A percentile compares a stretch with the other conserved stretches of the same genome.
Conservation (phyloP, 2,113 vertebrate species). For the Ameiurus melas region DNA sequence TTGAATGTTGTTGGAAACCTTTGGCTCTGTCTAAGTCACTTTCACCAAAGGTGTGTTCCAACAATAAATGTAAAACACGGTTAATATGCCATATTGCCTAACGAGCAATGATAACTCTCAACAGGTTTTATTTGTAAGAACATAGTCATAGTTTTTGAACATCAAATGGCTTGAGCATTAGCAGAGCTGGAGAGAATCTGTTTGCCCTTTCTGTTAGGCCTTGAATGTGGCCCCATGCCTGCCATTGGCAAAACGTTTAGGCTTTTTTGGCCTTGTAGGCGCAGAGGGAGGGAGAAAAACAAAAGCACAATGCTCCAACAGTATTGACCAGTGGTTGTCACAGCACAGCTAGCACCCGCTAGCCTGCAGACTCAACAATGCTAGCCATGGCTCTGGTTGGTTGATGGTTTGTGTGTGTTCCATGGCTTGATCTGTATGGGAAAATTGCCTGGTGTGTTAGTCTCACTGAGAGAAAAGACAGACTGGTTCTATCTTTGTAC, state of each 20-base stretch:
- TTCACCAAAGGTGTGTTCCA: not conserved
- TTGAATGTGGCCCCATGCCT: slow-evolving; percentile 39
- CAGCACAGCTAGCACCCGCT: slow-evolving; percentile 51
- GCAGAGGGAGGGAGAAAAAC: slow-evolving; percentile 49
- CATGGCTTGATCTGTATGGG: slow-evolving; percentile 29
- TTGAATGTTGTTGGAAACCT: not conserved
- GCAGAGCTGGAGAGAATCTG: slow-evolving; percentile 26
- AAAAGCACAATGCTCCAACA: slow-evolving; percentile 51
- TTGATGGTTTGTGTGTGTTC: slow-evolving; percentile 44
- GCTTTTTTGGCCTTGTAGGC: slow-evolving; percentile 38
- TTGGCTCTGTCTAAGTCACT: not conserved
- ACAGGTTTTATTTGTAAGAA: not conserved
- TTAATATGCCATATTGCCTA: not conserved
- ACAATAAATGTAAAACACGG: not conserved
- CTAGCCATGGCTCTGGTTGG: slow-evolving; percentile 36
- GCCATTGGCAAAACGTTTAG: slow-evolving; percentile 42
- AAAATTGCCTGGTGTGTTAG: slow-evolving; percentile 17
- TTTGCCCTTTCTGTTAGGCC: slow-evolving; percentile 35
- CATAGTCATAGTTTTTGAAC: not conserved
- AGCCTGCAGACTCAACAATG: slow-evolving; percentile 54
- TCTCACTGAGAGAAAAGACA: slow-evolving; percentile 12
- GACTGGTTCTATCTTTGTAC: not conserved
- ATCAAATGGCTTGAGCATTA: slow-evolving; percentile 3
- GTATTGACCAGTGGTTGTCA: slow-evolving; percentile 56
- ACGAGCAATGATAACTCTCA: not conserved